These are phyloP conservation scores for Aeoliscus strigatus DNA, from an alignment of 2,797 vertebrate species.

Conservation along the genomic window DNA sequence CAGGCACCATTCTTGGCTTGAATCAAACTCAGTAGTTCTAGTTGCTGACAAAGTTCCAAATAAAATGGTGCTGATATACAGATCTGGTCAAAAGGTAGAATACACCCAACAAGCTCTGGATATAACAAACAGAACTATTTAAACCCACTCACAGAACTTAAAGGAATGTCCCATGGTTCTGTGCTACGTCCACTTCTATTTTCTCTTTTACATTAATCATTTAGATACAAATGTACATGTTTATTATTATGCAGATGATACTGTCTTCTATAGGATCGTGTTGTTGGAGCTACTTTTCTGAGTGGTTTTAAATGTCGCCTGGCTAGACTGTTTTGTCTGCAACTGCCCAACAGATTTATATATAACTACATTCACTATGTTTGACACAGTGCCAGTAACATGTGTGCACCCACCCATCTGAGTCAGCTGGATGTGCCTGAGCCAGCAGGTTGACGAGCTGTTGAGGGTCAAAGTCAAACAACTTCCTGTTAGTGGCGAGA, in stretches of 20 bases:
- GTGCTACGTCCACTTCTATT: not conserved
- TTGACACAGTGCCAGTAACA: not conserved
- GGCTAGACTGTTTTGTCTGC: not conserved
- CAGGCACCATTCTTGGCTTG: too few species aligned
- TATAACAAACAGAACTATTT: too few species aligned
- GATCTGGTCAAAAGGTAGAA: too few species aligned
- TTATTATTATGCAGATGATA: slow-evolving; percentile 1
- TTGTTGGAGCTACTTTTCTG: not conserved
- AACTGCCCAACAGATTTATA: not conserved
- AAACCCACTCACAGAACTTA: not conserved
- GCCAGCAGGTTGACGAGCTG: slow-evolving; percentile 58
- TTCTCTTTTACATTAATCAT: not conserved
- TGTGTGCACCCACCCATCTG: slow-evolving; percentile 59
- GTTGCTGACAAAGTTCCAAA: too few species aligned
- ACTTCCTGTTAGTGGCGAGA: slow-evolving; percentile 59
- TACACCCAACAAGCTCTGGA: too few species aligned
- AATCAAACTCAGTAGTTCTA: too few species aligned
- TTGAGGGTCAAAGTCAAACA: slow-evolving; percentile 54
- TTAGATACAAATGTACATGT: fast-evolving
- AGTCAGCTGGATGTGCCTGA: slow-evolving; percentile 38
- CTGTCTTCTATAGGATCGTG: not conserved
- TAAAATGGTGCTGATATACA: too few species aligned
- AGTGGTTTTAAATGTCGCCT: too few species aligned
- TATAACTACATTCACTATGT: too few species aligned
- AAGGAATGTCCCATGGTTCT: slow-evolving; percentile 8